phyloP scores from a whole-genome alignment of 2,113 vertebrate species.

The Planiliza haematocheilus region DNA sequence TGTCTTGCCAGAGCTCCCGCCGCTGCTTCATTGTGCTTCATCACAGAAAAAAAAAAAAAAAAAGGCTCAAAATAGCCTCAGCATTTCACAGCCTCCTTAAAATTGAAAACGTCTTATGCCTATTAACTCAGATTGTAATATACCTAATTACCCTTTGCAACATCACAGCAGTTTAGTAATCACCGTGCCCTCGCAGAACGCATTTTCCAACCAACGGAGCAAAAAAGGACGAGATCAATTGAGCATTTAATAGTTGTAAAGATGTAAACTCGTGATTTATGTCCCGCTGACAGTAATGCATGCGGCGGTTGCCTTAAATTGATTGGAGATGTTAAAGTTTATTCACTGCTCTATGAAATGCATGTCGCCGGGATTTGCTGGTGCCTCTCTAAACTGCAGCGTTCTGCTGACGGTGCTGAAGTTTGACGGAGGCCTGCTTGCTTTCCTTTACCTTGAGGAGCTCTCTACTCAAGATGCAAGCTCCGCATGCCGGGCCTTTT shows the following conservation, averaged over 20 bases:
- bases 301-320: too few species aligned
- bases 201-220: conserved; percentile 56
- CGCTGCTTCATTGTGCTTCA: conserved; percentile 38
- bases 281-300: conserved; percentile 20
- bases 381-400: conserved; percentile 27
- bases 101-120: conserved; percentile 55
- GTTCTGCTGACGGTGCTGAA: conserved; percentile 52
- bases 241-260: conserved; percentile 72
- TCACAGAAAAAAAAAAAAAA: conserved; percentile 18
- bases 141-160: conserved; percentile 60
- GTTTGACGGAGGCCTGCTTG: conserved; percentile 36
- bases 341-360: conserved; percentile 18
- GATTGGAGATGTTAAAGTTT: not conserved
- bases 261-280: conserved; percentile 65
- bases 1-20: conserved; percentile 5
- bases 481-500: conserved; percentile 52
- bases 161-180: conserved; percentile 60
- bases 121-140: conserved; percentile 61
- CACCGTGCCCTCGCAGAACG: conserved; percentile 35
- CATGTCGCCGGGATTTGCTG: conserved; percentile 27
- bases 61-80: conserved; percentile 54
- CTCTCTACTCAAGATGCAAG: conserved; percentile 38
- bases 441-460: conserved; percentile 69
- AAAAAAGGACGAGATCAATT: conserved; percentile 65
- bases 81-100: conserved; percentile 50